Evolutionary conservation across 2,797 vertebrate species (phyloP), one percentile per base, ranked within the genome.

Genomic region (Enteromius afrohamiltoni): DNA sequence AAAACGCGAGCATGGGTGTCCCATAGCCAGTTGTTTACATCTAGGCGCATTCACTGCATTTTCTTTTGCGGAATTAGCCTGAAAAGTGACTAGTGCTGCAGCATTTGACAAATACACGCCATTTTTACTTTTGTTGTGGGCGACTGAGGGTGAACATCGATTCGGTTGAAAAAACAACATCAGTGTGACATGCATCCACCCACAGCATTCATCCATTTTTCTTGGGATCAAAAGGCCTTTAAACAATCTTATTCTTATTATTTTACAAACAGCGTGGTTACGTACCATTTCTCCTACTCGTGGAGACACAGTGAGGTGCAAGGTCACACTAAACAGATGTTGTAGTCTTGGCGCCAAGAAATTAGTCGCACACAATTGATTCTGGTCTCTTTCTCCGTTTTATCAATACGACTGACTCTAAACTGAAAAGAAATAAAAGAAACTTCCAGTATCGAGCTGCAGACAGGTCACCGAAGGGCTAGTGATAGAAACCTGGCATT

Each of bases 21-120:
- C 89, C 87, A 92, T 94, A 93, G 88, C 77, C 88, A 89, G 89
- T 88, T 89, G 94, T 96, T 96, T 96, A 94, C 95, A 92, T 91
- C 92, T 88, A 91, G 88, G 90, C 80, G 64, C 77, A 83, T 85
- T 86, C 68, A 77, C 85, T 83, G 65, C 86, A 89, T 88, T 88
- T 86, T 91, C 90, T 89, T 88, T 88, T 89, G 74, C 73, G 84
- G 77, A 69, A 69, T 65, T 55, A 68, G 76, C 75, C 83, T 37
- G 80, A 82, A 86, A 90, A 90, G 88, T 90, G 88, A 91, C 74
- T 86, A 87, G 89, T 92, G 84, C 88, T 89, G 90, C 83, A 89
- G 89, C 91, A 88, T 91, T 92, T 85, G 87, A 83, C 77, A 92
- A 91, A 86, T 89, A 91, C 90, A 89, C 91, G 91, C 90, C 92